Evolutionary conservation across 2,113 vertebrate genomes (phyloP).

Genomic region (Poicephalus meyeri): DNA sequence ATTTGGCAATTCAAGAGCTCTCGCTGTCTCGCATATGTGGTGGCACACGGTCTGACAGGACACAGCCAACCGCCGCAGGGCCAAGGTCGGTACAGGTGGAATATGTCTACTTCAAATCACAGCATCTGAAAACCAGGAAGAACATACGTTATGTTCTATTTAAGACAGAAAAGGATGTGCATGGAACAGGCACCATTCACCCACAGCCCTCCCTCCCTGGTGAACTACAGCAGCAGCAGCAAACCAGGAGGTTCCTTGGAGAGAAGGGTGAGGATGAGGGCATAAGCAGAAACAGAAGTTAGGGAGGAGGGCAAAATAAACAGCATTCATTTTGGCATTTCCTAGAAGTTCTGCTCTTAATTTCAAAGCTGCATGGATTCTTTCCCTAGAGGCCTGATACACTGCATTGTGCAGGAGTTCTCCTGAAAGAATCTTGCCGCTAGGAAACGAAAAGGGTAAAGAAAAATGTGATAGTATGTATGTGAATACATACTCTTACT

Average conservation of each 20-base stretch:
- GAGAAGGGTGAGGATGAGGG: background rate
- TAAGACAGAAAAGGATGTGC: background rate
- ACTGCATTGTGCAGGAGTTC: background rate
- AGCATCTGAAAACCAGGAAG: background rate
- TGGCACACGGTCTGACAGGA: background rate
- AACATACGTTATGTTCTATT: background rate
- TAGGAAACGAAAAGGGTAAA: background rate
- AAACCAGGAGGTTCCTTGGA: background rate
- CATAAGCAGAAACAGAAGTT: background rate
- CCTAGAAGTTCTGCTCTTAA: background rate
- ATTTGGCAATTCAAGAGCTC: background rate
- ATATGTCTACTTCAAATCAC: background rate
- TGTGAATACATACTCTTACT: rapidly evolving
- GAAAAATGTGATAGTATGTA: rapidly evolving
- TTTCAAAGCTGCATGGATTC: background rate
- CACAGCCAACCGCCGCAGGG: background rate
- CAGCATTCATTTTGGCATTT: background rate
- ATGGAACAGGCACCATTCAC: background rate
- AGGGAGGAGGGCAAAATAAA: background rate
- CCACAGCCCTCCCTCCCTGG: background rate
- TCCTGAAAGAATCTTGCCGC: background rate
- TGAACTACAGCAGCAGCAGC: background rate
- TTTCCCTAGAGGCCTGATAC: background rate
- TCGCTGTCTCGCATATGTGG: rapidly evolving
- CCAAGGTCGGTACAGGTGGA: background rate